Evolutionary conservation across 2,888 invertebrate species (phyloP).

Genomic region (Adela reaumurella): DNA sequence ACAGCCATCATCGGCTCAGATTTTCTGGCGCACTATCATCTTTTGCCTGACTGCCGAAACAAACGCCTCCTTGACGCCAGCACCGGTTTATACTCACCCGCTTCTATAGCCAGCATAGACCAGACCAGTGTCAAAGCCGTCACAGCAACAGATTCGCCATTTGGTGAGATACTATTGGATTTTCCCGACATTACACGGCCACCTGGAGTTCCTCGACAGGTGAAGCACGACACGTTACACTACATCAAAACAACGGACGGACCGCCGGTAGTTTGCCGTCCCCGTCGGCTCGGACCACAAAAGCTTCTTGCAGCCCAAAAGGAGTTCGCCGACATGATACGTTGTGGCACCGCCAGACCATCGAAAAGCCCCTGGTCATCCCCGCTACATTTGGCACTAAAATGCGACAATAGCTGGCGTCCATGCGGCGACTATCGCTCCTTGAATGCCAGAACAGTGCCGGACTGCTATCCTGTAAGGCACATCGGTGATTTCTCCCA

Average conservation of each 20-base stretch:
- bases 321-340: slow-evolving; percentile 18
- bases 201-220: slow-evolving; percentile 10
- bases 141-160: slow-evolving; percentile 4
- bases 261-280: slow-evolving; percentile 13
- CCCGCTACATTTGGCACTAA: slow-evolving; percentile 16
- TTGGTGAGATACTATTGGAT: slow-evolving; percentile 3
- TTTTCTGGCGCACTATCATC: no score
- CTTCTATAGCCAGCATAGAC: no score
- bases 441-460: slow-evolving; percentile 17
- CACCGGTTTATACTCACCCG: no score
- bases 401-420: slow-evolving; percentile 13
- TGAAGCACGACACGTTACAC: slow-evolving; percentile 14
- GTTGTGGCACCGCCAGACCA: slow-evolving; percentile 10
- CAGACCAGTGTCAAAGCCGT: no score
- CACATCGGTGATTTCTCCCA: slow-evolving; percentile 22
- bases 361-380: slow-evolving; percentile 18
- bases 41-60: no score
- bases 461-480: slow-evolving; percentile 19
- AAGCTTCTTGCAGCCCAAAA: slow-evolving; percentile 15
- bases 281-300: slow-evolving; percentile 19
- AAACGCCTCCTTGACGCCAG: no score
- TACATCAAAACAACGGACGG: no score
- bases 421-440: slow-evolving; percentile 19
- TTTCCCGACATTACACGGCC: slow-evolving; percentile 11
- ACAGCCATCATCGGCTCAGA: no score